Base-by-base conservation (phyloP, 37 sponge, comb jelly and placozoan species). In the Theonella swinhoei region DNA sequence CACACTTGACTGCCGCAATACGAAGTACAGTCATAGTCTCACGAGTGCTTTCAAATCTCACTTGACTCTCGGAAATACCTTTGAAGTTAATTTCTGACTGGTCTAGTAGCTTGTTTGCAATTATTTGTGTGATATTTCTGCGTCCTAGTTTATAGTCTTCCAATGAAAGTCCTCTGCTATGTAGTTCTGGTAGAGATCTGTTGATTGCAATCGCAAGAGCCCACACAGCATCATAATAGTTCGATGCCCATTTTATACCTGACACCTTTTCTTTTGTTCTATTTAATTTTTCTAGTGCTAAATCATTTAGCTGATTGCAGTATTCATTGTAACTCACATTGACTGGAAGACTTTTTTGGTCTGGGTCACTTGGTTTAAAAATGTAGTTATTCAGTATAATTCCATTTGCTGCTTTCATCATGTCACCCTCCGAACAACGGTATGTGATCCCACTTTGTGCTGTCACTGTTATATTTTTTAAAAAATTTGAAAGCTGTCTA, bases 161-260 rank as follows among this genome's bases (percentile, higher is more conserved):
- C n/a, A n/a, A n/a, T n/a, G n/a, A n/a, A n/a, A n/a, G n/a, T n/a
- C n/a, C n/a, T n/a, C n/a, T n/a, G n/a, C n/a, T n/a, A n/a, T n/a
- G n/a, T 31, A 68, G 69, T 25, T 28, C 33, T 2, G 34, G 20
- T 1, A 22, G 14, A 4, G 68, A 26, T 39, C 70, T 47, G 70
- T 76, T 47, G 20, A 85, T 14, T 1, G 77, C 68, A 23, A 85
- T 65, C 0, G 78, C 85, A 58, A 85, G 30, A 17, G 85, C 77
- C 85, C 77, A 85, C 40, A 68, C 78, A 4, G 85, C 77, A 68
- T 85, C 85, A 23, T 85, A 76, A 61, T 76, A 69, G n/a, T 61
- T 0, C 17, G 74, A 34, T 2, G 47, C 77, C 25, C 35, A 85
- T 3, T 31, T 17, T 31, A 23, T 31, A n/a, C 5, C 26, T 0